Base-by-base conservation (phyloP, 2,113 vertebrate species). In the Prunella fulvescens region DNA sequence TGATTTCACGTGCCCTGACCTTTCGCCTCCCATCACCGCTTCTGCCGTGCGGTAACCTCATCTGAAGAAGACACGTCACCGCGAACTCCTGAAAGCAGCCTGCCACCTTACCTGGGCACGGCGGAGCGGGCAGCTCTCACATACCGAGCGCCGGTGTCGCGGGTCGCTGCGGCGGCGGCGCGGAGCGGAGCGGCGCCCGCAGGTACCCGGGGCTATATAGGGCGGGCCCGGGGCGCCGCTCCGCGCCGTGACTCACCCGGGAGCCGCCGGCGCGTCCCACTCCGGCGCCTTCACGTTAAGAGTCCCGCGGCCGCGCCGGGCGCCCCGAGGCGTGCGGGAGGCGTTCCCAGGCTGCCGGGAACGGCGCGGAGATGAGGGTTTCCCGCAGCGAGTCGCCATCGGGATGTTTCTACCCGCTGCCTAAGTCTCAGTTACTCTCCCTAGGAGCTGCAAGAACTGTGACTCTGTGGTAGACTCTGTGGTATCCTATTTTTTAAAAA, bases 261-360 rank as follows among this genome's bases (percentile, higher is more conserved):
- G 92, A 90, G 95, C 61, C 95, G 67, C 88, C 77, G 88, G 53
- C 66, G 31, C 81, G 92, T 12, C 61, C 90, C 74, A 42, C 94
- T 50, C 69, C 60, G 65, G 56, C 65, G 1, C 73, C 94, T 98
- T 98, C 98, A 98, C 96, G 98, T 98, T 98, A 98, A 98, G 96
- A 98, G 98, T 98, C 97, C 95, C 82, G 88, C 89, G 56, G 66
- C 29, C 72, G n/a, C 33, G 40, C 62, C 13, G 81, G 71, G 93
- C 81, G 72, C 51, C 86, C 92, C 91, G 62, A 2, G 2, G 92
- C 28, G 18, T 35, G 26, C 42, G 53, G 35, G 88, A 89, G 95
- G 97, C 96, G 97, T n/a, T 72, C 20, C 96, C 45, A 6, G 22
- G 53, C 71, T 48, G 86, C 90, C 17, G 69, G 70, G 56, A 88